Base-by-base conservation (phyloP, 1,140 invertebrate species). In the Saccostrea cuccullata region DNA sequence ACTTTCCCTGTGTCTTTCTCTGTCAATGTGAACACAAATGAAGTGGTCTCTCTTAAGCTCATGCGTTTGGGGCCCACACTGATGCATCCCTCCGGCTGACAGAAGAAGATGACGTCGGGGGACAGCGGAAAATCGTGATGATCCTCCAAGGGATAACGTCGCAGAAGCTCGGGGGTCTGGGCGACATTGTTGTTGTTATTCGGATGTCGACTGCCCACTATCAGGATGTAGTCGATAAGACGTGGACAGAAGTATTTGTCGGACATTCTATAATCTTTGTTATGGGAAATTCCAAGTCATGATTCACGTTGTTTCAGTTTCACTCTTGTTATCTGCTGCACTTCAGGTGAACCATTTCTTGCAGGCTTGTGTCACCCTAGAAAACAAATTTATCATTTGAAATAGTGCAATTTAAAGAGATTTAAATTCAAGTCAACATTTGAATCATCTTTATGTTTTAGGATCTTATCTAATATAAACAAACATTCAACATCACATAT, bases 91-190 rank as follows among this genome's bases (percentile, higher is more conserved):
- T 99, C 99, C 0, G 99, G 99, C 95, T 99, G 99, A 94, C 99
- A 99, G 95, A 99, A 99, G 94, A 99, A 99, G 11, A 99, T 98
- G 96, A 99, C 99, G 95, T 99, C 99, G 92, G 98, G 95, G 0
- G 99, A 98, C 89, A 99, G 95, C 0, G 98, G 97, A 95, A 99
- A 99, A 95, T 99, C 99, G 94, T 95, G 94, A 95, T 99, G 99
- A 95, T 99, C 99, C 90, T 99, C 98, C 11, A 98, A 96, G 0
- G 99, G 99, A 95, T 99, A 99, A n/a, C 99, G 96, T 56, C 98
- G 91, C 20, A 95, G 89, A 36, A 95, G 90, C 84, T 95, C 94
- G 26, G 95, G 95, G 11, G 94, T 94, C 87, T 95, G 95, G 11
- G 94, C 93, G 23, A 94, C 93, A 89, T 94, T 93, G 87, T 95